These are phyloP conservation scores for Dunckerocampus dactyliophorus DNA, from an alignment of 2,113 vertebrate species.

Conservation along the genomic window DNA sequence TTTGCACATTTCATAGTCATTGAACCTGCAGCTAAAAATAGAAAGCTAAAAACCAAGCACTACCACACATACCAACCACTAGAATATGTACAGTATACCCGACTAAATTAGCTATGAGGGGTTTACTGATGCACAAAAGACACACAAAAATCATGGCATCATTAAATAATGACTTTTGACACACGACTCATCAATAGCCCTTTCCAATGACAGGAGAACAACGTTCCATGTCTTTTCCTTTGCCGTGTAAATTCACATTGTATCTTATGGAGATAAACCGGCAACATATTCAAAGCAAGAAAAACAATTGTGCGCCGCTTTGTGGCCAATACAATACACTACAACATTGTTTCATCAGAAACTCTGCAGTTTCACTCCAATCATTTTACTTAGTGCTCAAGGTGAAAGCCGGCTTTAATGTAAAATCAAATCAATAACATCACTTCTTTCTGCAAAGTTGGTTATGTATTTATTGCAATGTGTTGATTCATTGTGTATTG, in stretches of 20 bases:
- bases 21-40: slow-evolving; percentile 71
- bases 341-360: slow-evolving; percentile 52
- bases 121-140: slow-evolving; percentile 48
- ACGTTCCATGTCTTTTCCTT: not conserved
- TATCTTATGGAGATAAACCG: not conserved
- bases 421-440: slow-evolving; percentile 28
- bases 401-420: slow-evolving; percentile 14
- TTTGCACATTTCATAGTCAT: slow-evolving; percentile 70
- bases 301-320: slow-evolving; percentile 59
- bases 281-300: slow-evolving; percentile 20
- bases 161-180: slow-evolving; percentile 67
- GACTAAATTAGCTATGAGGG: slow-evolving; percentile 44
- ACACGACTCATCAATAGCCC: not conserved
- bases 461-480: not conserved
- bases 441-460: slow-evolving; percentile 9
- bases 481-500: not conserved
- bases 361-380: slow-evolving; percentile 61
- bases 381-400: slow-evolving; percentile 16
- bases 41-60: slow-evolving; percentile 41
- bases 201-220: not conserved
- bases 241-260: not conserved
- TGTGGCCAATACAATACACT: slow-evolving; percentile 60
- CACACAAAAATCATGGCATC: slow-evolving; percentile 52
- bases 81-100: slow-evolving; percentile 39
- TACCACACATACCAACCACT: slow-evolving; percentile 21